Evolutionary conservation across 2,113 vertebrate species (phyloP).

Genomic region (Lathamus discolor): DNA sequence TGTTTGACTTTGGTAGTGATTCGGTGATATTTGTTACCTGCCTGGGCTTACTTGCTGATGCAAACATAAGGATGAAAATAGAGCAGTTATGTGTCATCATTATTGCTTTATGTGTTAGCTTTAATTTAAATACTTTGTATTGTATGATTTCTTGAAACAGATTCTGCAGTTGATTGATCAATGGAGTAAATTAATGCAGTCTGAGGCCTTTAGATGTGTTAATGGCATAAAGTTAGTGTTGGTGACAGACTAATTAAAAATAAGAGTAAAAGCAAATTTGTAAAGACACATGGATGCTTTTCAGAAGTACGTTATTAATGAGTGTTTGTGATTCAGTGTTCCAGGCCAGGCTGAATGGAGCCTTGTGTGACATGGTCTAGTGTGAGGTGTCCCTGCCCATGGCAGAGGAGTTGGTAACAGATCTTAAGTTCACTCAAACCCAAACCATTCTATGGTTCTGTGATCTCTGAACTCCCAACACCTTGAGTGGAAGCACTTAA

Average conservation of each 20-base stretch:
- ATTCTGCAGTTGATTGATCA: not conserved
- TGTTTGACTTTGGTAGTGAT: not conserved
- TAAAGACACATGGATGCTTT: not conserved
- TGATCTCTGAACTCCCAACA: not conserved
- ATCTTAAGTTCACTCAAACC: not conserved
- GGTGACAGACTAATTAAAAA: not conserved
- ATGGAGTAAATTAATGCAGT: not conserved
- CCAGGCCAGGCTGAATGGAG: not conserved
- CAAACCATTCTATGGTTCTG: not conserved
- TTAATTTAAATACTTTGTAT: not conserved
- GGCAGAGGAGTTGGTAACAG: not conserved
- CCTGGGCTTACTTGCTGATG: not conserved
- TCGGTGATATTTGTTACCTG: not conserved
- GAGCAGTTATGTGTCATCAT: not conserved
- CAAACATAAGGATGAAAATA: not conserved
- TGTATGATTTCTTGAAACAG: not conserved
- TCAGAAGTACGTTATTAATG: not conserved
- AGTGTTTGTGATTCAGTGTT: not conserved
- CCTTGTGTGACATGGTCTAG: not conserved
- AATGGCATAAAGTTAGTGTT: not conserved
- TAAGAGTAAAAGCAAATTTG: not conserved
- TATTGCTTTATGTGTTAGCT: not conserved
- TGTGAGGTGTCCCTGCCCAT: not conserved
- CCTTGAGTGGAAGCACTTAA: not conserved
- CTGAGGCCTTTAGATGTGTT: not conserved